phyloP scores from a whole-genome alignment of 2,888 invertebrate species.

The Charanyca ferruginea region DNA sequence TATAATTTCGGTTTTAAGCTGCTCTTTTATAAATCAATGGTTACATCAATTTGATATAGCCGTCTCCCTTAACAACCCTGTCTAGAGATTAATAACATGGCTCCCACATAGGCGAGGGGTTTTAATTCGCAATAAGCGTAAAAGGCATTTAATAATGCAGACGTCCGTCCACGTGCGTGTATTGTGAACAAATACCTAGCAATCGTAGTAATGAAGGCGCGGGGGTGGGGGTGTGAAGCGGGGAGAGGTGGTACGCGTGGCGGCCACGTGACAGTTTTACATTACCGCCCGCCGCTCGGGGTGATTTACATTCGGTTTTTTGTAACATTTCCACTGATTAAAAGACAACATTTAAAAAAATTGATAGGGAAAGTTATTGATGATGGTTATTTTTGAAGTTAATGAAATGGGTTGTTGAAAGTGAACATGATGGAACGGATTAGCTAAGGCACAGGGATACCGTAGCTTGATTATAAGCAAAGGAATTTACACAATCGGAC shows the following conservation, averaged over 20 bases:
- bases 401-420: background rate
- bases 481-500: too few species aligned
- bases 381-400: conserved; percentile 9
- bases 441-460: background rate
- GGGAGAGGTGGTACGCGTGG: conserved; percentile 78
- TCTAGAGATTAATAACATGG: conserved; percentile 82
- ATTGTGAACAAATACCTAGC: conserved; percentile 87
- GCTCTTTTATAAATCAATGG: conserved; percentile 73
- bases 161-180: conserved; percentile 86
- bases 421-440: background rate
- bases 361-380: conserved; percentile 51
- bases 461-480: too few species aligned
- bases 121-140: conserved; percentile 89
- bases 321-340: conserved; percentile 73
- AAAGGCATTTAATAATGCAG: conserved; percentile 91
- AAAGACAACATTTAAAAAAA: conserved; percentile 68
- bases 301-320: conserved; percentile 81
- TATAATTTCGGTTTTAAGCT: conserved; percentile 57
- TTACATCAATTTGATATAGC: conserved; percentile 70
- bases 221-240: conserved; percentile 69
- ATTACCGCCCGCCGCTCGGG: conserved; percentile 77
- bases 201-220: conserved; percentile 87
- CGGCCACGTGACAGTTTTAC: conserved; percentile 88
- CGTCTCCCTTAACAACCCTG: conserved; percentile 64
- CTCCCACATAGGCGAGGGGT: conserved; percentile 76